A percentile compares a stretch with the other conserved stretches of the same genome.
Evolutionary conservation across 2,888 invertebrate species (phyloP).

Genomic region (Limnephilus auricula): DNA sequence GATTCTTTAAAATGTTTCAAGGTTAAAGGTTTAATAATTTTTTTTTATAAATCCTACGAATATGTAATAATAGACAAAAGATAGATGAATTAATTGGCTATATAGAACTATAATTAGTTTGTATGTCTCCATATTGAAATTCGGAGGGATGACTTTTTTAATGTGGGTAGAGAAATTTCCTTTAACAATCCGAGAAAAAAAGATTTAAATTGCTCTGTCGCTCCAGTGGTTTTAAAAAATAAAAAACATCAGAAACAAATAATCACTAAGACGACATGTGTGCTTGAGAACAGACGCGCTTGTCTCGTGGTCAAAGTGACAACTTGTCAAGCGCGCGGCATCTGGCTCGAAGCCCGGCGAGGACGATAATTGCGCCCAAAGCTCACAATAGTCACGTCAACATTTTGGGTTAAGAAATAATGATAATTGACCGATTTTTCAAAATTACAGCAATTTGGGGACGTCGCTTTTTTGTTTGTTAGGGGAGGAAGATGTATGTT

Average conservation of each 20-base stretch:
- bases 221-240: background rate
- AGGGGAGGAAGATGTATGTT: background rate
- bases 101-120: too few species aligned
- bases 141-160: too few species aligned
- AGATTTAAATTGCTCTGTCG: too few species aligned
- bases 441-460: slow-evolving; percentile 26
- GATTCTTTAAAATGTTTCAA: too few species aligned
- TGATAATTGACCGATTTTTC: slow-evolving; percentile 25
- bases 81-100: too few species aligned
- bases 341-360: slow-evolving; percentile 10
- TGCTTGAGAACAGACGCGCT: background rate
- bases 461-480: background rate
- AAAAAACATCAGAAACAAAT: background rate
- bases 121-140: too few species aligned
- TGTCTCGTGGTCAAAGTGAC: slow-evolving; percentile 22
- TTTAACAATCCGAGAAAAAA: too few species aligned
- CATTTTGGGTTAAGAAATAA: background rate
- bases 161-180: too few species aligned
- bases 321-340: slow-evolving; percentile 13
- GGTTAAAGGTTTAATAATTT: too few species aligned
- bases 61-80: too few species aligned
- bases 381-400: slow-evolving; percentile 38
- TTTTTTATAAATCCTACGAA: too few species aligned
- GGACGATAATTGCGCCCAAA: slow-evolving; percentile 24
- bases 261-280: background rate